Conservation (phyloP, 2,113 vertebrate species). For the Pangasianodon gigas region DNA sequence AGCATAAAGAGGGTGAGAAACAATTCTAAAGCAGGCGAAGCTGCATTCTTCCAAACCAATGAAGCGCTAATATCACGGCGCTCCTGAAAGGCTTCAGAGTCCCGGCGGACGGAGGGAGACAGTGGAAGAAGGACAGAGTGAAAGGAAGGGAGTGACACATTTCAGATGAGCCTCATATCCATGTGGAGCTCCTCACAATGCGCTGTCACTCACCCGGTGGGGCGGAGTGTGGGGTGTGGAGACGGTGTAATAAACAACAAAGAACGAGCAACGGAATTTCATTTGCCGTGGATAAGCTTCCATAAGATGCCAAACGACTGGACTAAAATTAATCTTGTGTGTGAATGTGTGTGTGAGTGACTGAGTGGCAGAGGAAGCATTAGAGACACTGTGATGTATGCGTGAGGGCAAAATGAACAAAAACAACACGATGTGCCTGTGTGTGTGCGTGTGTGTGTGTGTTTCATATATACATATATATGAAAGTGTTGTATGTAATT, state of each 20-base stretch:
- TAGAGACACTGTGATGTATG: not conserved
- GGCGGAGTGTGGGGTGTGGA: not conserved
- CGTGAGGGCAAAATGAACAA: not conserved
- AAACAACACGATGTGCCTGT: not conserved
- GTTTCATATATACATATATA: not conserved
- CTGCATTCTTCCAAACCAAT: constrained; percentile 1
- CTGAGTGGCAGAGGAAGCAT: not conserved
- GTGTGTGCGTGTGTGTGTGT: not conserved
- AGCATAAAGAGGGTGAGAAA: not conserved
- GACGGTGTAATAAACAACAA: constrained; percentile 49
- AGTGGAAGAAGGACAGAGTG: constrained; percentile 22
- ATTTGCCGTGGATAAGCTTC: constrained; percentile 17
- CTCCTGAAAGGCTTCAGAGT: not conserved
- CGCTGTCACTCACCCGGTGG: constrained; percentile 45
- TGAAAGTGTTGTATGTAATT: not conserved
- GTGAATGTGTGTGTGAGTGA: not conserved
- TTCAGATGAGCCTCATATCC: constrained; percentile 45
- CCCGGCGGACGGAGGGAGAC: not conserved
- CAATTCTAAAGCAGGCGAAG: not conserved
- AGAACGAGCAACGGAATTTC: constrained; percentile 48
- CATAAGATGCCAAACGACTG: constrained; percentile 9
- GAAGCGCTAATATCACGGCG: not conserved
- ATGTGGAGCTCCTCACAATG: not conserved
- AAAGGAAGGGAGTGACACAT: constrained; percentile 31
- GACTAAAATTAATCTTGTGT: constrained; percentile 25